Evolutionary conservation across 2,113 vertebrate species (phyloP).

Genomic region (Xiphophorus hellerii): DNA sequence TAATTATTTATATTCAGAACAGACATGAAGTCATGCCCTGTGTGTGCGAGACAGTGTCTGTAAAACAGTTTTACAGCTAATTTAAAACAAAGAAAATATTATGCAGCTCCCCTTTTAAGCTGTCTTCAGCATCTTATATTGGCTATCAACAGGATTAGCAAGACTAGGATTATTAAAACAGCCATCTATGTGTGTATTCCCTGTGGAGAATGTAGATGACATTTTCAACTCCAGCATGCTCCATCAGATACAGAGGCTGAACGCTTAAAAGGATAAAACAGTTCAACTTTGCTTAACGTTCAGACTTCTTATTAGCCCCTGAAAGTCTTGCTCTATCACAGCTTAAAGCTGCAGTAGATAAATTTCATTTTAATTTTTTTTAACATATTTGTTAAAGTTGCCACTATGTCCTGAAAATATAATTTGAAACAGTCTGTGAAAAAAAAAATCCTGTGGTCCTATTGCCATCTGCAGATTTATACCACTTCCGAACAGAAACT

Average conservation of each 20-base stretch:
- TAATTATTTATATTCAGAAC: too few species aligned
- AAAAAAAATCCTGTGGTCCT: too few species aligned
- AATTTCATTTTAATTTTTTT: too few species aligned
- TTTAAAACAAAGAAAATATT: not conserved
- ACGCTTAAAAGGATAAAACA: not conserved
- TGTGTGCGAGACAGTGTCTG: not conserved
- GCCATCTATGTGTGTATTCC: not conserved
- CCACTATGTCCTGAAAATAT: too few species aligned
- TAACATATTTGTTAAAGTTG: too few species aligned
- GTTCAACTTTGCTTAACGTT: not conserved
- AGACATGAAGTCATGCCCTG: too few species aligned
- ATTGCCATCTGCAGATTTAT: too few species aligned
- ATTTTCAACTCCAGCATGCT: not conserved
- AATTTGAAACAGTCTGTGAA: too few species aligned
- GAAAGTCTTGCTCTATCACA: not conserved
- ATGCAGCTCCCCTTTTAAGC: not conserved
- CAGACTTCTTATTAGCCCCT: not conserved
- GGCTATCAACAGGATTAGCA: not conserved
- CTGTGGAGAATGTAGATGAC: not conserved
- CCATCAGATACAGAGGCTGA: not conserved
- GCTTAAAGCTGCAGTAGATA: not conserved
- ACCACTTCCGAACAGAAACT: too few species aligned
- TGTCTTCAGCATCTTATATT: not conserved
- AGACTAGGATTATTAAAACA: not conserved
- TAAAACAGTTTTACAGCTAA: not conserved